Evolutionary conservation across 2,113 vertebrate genomes (phyloP), one percentile per base, ranked within the genome.

Genomic region (Larimichthys crocea): DNA sequence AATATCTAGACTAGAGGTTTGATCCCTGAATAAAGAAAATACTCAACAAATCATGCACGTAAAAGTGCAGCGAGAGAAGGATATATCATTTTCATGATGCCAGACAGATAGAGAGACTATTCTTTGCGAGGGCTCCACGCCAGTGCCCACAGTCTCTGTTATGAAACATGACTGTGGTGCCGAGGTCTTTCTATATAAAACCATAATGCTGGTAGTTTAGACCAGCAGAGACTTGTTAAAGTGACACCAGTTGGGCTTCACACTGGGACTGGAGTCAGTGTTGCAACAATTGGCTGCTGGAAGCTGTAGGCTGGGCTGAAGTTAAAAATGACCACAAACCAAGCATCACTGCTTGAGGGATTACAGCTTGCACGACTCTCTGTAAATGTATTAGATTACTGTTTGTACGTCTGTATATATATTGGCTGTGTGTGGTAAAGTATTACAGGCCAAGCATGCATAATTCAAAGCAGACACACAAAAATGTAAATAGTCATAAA

Each of bases 131-230:
- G 75, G 76, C 64, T 17, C 2, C 26, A 55, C 15, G 77, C 86
- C 80, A 82, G 67, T 5, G n/a, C 57, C 66, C 69, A 85, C 85
- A 75, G 85, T 85, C 71, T 86, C 79, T 59, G 44, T 87, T 74
- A 48, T 71, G 80, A 70, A 79, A 52, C 71, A 68, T 69, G 52
- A 44, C 31, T 84, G 72, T 48, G 59, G 53, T 26, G 56, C 57
- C 66, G 73, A 62, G 49, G 71, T 60, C 62, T 50, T 31, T 67
- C 12, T 2, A 77, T 59, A 60, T 2, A 74, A 74, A 83, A 66
- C 75, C 50, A 69, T 26, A 24, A 55, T 66, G 48, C 35, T 69
- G 67, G 63, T 68, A 65, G 68, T 65, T 52, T 14, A 72, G n/a
- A 80, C 62, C 72, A 48, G 20, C 49, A 53, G 71, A 72, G 53